Base-by-base conservation (phyloP, 2,797 vertebrate species). In the Sebastes vulpes region DNA sequence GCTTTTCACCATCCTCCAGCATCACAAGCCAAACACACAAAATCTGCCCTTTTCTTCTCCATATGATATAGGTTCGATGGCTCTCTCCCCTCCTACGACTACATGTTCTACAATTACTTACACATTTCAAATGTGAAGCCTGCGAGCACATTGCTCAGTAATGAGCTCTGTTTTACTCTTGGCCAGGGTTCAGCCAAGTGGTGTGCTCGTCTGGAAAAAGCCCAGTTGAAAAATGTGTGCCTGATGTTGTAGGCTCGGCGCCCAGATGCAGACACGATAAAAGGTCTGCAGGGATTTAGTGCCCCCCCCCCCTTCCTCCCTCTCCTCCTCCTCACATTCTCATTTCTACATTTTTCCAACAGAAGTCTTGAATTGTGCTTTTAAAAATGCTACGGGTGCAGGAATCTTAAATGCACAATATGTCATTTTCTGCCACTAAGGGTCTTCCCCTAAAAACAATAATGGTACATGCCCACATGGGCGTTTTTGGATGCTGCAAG, bases 201-300 rank as follows among this genome's bases (percentile, higher is more conserved):
- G 89, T 90, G 89, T 82, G 88, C 89, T 90, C 63, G 65, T 88
- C 91, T 95, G 91, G 92, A 92, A 92, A 90, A 91, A 89, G 90
- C 91, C 92, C 89, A 87, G 93, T 88, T 93, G 92, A 95, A 94
- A 95, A 95, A 95, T 95, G 90, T 84, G 77, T 42, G 83, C 91
- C 92, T 95, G 92, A 94, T 94, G 91, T 95, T 94, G 92, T 94
- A 93, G 95, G 94, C 94, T 91, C 82, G 3, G 82, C 61, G 94
- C 95, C 96, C 95, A 96, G 95, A 96, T 92, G 90, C 86, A 92
- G 91, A 92, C 92, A 83, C 72, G 86, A 95, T 95, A 95, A 96
- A 95, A 86, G 88, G 87, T 90, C 95, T 89, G 74, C 70, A 9
- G 92, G 90, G 93, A 95, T 92, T 93, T 79, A 71, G 56, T 71